phyloP scores from a whole-genome alignment of 2,888 invertebrate genomes.

The Diaphora mendica region DNA sequence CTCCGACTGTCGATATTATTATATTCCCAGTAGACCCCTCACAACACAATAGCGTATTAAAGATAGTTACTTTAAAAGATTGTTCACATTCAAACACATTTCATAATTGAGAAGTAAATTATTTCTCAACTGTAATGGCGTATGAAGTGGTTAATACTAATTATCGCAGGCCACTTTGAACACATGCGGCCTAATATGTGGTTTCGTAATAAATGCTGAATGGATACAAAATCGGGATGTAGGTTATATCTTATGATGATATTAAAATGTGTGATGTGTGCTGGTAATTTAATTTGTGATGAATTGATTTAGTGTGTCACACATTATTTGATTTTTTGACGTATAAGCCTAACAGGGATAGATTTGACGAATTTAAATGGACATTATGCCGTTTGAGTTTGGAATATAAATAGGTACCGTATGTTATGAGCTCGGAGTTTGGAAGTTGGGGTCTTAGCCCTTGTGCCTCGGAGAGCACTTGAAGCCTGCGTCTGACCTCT shows the following conservation, averaged over 20 bases:
- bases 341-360: not conserved
- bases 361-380: too few relatives aligned
- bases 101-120: conserved; percentile 16
- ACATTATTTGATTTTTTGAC: not conserved
- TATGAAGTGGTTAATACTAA: conserved; percentile 33
- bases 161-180: conserved; percentile 27
- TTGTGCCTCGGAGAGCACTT: too few relatives aligned
- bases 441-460: too few relatives aligned
- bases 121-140: conserved; percentile 33
- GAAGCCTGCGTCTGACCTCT: too few relatives aligned
- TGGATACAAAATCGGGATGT: conserved; percentile 33
- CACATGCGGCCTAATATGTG: conserved; percentile 37
- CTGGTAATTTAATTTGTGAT: not conserved
- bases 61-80: not conserved
- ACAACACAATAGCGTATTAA: not conserved
- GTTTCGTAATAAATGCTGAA: conserved; percentile 35
- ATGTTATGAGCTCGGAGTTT: too few relatives aligned
- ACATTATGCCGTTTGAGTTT: too few relatives aligned
- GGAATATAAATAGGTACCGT: too few relatives aligned
- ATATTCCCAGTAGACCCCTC: not conserved
- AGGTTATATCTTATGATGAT: conserved; percentile 28
- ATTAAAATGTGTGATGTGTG: not conserved
- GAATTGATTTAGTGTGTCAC: not conserved
- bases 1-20: not conserved
- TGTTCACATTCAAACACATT: conserved; percentile 2